These are phyloP conservation scores for Sebastes nivosus DNA, from an alignment of 2,797 vertebrate genomes.

Conservation along the genomic window DNA sequence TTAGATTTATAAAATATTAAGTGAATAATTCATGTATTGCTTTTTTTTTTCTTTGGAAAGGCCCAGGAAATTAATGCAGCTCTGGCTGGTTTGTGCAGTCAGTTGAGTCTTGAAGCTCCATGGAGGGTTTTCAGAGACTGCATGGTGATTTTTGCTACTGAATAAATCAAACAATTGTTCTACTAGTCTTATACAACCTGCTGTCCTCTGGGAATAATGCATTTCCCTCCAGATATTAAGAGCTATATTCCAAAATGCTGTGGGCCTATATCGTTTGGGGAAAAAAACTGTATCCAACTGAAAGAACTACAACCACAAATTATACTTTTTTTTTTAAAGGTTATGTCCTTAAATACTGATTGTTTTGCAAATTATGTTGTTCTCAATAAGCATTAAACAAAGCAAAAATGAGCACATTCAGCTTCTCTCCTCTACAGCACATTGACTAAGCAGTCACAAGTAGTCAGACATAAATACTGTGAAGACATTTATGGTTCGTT, in stretches of 20 bases:
- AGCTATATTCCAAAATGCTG: neutral
- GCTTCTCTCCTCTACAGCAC: slow-evolving; percentile 32
- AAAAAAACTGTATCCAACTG: neutral
- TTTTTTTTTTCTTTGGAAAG: neutral
- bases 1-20: slow-evolving; percentile 7
- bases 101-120: slow-evolving; percentile 12
- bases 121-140: neutral
- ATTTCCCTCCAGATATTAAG: neutral
- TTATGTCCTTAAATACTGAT: neutral
- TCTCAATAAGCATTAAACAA: slow-evolving; percentile 7
- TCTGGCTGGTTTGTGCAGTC: slow-evolving; percentile 6
- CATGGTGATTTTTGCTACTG: neutral
- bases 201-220: neutral
- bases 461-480: slow-evolving; percentile 40
- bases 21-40: slow-evolving; percentile 15
- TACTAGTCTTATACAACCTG: neutral
- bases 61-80: neutral
- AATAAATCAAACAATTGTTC: neutral
- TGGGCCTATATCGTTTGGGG: neutral
- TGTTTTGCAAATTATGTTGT: neutral
- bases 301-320: neutral
- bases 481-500: slow-evolving; percentile 37
- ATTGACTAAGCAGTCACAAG: slow-evolving; percentile 37
- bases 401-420: slow-evolving; percentile 2
- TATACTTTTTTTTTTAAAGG: neutral